Conservation (phyloP, 2,888 invertebrate genomes). For the Synergus japonicus region DNA sequence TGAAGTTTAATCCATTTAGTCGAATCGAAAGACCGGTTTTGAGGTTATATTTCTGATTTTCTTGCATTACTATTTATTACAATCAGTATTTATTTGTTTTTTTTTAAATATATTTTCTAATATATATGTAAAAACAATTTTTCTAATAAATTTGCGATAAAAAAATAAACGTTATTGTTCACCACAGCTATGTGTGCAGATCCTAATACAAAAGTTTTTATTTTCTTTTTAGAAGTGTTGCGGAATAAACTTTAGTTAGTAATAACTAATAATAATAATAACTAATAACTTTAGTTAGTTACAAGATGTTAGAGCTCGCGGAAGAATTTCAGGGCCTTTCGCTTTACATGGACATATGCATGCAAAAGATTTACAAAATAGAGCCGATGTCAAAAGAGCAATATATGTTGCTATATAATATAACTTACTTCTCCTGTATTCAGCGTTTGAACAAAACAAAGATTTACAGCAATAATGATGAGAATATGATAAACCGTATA, state of each 20-base stretch:
- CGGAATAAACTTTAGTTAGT: not conserved
- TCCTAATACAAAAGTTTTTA: too few species aligned
- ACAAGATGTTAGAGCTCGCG: not conserved
- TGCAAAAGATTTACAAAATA: slow-evolving; percentile 94
- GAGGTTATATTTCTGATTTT: not conserved
- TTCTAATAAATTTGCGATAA: too few species aligned
- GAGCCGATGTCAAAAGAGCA: slow-evolving; percentile 90
- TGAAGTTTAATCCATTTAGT: not conserved
- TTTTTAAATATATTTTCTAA: too few species aligned
- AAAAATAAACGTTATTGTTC: too few species aligned
- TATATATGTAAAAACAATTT: too few species aligned
- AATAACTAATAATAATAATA: too few species aligned
- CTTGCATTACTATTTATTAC: too few species aligned
- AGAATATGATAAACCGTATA: slow-evolving; percentile 97
- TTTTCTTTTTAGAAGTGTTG: not conserved
- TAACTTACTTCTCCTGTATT: slow-evolving; percentile 97
- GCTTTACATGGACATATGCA: slow-evolving; percentile 86
- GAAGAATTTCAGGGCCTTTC: not conserved
- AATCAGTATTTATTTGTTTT: too few species aligned
- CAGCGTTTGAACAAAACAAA: slow-evolving; percentile 73
- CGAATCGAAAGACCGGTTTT: not conserved
- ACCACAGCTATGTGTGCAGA: too few species aligned
- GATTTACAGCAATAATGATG: slow-evolving; percentile 85
- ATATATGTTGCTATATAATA: slow-evolving; percentile 97
- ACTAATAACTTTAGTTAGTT: too few species aligned